Conservation (phyloP, 2,888 invertebrate genomes). For the Trilocha varians region DNA sequence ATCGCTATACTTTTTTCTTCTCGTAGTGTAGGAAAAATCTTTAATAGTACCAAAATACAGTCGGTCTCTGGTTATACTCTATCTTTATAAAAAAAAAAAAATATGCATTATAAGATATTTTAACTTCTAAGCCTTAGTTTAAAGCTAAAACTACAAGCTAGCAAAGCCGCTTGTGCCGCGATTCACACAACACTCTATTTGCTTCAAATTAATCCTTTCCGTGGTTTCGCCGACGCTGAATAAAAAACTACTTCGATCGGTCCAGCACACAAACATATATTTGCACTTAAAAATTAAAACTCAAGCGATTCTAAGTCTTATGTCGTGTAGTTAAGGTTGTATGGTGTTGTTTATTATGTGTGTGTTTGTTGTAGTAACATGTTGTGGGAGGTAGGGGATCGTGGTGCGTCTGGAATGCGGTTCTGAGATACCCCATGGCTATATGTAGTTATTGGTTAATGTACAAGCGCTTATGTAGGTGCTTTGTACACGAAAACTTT, state of each 20-base stretch:
- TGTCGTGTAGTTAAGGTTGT: constrained; percentile 9
- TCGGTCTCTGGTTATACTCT: too few species aligned
- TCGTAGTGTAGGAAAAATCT: too few species aligned
- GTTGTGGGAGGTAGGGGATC: constrained; percentile 30
- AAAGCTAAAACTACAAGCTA: too few species aligned
- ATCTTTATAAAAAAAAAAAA: too few species aligned
- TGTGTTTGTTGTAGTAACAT: constrained; percentile 35
- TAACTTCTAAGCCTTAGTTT: not conserved
- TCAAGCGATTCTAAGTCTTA: constrained; percentile 16
- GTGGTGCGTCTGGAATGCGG: constrained; percentile 58
- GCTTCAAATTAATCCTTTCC: constrained; percentile 66
- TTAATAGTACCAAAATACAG: too few species aligned
- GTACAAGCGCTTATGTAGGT: constrained; percentile 21
- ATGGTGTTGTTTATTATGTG: constrained; percentile 11
- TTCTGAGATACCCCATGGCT: constrained; percentile 62
- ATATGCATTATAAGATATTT: not conserved
- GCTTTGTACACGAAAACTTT: constrained; percentile 24
- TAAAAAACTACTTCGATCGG: constrained; percentile 55
- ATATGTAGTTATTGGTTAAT: constrained; percentile 39
- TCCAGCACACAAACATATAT: constrained; percentile 19
- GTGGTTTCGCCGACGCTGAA: constrained; percentile 48
- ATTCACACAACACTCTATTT: constrained; percentile 51
- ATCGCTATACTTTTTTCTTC: too few species aligned
- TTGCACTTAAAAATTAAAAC: constrained; percentile 4
- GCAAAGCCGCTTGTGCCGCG: constrained; percentile 15